Conservation (phyloP, 1,140 invertebrate genomes). For the Sipha flava region DNA sequence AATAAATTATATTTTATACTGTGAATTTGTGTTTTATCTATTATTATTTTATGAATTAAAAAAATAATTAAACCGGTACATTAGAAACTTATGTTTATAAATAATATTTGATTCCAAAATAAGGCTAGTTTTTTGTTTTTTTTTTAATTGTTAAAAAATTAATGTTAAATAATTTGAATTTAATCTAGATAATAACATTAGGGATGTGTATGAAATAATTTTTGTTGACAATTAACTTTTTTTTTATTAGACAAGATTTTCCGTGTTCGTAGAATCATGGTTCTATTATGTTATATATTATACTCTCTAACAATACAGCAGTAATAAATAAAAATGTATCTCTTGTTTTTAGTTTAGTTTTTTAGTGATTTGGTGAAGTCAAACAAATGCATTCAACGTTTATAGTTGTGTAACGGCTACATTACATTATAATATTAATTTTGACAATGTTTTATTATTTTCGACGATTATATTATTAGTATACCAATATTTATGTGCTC, state of each 20-base stretch:
- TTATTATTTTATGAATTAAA: no score
- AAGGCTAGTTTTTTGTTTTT: no score
- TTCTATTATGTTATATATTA: neutral
- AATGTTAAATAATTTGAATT: no score
- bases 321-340: neutral
- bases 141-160: no score
- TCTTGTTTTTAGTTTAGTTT: neutral
- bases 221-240: neutral
- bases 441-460: neutral
- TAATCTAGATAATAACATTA: neutral
- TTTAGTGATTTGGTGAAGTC: neutral
- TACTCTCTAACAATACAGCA: neutral
- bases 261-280: neutral
- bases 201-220: neutral
- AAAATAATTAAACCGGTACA: no score
- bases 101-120: no score
- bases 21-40: no score
- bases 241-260: neutral
- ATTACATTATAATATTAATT: neutral
- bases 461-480: neutral
- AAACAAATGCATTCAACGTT: neutral
- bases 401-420: neutral
- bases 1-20: no score
- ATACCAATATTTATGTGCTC: neutral
- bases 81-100: no score